Evolutionary conservation across 2,888 invertebrate species (phyloP).

Genomic region (Syrista parreyssii): DNA sequence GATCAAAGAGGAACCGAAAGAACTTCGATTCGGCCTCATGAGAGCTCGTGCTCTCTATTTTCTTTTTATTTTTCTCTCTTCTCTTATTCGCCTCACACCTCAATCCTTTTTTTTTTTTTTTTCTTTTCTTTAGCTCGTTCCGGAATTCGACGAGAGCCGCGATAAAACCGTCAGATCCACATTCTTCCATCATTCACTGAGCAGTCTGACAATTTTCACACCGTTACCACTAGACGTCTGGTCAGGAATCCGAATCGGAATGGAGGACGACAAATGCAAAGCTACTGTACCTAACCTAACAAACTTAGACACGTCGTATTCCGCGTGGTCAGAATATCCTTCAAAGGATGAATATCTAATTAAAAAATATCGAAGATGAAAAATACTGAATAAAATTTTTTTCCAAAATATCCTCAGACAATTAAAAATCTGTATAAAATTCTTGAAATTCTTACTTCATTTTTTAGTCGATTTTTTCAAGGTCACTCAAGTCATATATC

Average conservation of each 20-base stretch:
- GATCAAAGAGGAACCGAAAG: constrained; percentile 50
- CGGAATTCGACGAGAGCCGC: not conserved
- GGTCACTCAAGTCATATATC: not conserved
- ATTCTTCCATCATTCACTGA: not conserved
- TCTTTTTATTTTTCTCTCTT: constrained; percentile 12
- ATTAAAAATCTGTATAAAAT: too few species aligned
- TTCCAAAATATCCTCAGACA: too few species aligned
- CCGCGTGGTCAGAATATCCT: not conserved
- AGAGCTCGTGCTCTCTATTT: constrained; percentile 34
- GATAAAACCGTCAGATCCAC: not conserved
- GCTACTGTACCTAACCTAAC: not conserved
- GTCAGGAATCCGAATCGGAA: not conserved
- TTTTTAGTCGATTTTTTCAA: not conserved
- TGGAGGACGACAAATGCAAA: not conserved
- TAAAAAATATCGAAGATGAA: not conserved
- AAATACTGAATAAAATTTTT: not conserved
- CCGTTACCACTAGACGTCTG: not conserved
- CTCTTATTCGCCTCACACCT: not conserved
- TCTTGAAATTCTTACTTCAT: not conserved
- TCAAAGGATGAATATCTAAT: not conserved
- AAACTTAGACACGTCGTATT: not conserved
- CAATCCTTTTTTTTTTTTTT: not conserved
- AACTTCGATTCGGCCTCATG: constrained; percentile 50
- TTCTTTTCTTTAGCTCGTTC: not conserved
- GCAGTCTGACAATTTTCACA: not conserved